Base-by-base conservation (phyloP, 2,888 invertebrate species). In the Lacanobia oleracea region DNA sequence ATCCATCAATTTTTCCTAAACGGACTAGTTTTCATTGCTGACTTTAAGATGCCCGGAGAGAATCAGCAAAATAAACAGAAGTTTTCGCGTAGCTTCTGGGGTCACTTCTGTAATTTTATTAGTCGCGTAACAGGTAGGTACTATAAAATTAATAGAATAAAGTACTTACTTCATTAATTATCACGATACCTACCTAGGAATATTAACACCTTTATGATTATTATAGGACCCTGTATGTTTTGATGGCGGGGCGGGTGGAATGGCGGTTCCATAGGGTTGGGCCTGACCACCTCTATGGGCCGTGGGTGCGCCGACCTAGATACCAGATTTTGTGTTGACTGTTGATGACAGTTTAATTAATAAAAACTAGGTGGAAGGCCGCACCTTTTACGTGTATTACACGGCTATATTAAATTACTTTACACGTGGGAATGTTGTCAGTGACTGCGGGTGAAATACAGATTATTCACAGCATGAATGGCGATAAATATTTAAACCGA, bases 221-320 rank as follows among this genome's bases (percentile, higher is more conserved):
- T 16, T 48, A 48, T 43, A 43, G 8, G 43, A 50, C 48, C 51
- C n/a, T 16, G 16, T 64, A 64, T 53, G 45, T 75, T 82, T 21
- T 64, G 67, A 70, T 62, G 71, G 62, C 54, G 45, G 61, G 72
- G 59, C 50, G 71, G 75, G 75, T 64, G 76, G 68, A 45, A 37
- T 40, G 67, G 59, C 40, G 40, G 53, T 56, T 67, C 53, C 54
- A 54, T 72, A 72, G 78, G 84, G 87, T 79, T 77, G 87, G 88
- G 87, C 82, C 70, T 65, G 51, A 59, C 76, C 75, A 72, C 72
- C 79, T 68, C 70, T 60, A 51, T 37, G 53, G 51, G 62, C 18
- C 21, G 62, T 75, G 88, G 93, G 94, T 88, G 93, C 88, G 93
- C 87, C 89, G 92, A 93, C 93, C 93, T 90, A 91, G 87, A 91